Evolutionary conservation across 2,888 invertebrate genomes (phyloP), one percentile per base, ranked within the genome.

Genomic region (Agrilus cyanescens): DNA sequence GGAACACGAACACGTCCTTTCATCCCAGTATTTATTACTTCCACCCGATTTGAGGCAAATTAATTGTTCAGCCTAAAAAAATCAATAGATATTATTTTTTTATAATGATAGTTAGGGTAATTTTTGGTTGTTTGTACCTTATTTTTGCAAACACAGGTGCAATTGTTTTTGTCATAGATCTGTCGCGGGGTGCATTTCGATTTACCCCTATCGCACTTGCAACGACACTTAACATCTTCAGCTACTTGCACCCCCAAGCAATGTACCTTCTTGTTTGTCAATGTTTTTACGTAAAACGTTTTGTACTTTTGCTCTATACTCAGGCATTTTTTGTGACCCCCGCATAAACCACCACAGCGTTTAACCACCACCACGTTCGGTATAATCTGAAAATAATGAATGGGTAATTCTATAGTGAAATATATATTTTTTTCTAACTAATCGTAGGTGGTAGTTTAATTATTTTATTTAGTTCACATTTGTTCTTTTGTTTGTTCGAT

Each of bases 131-230:
- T 37, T 49, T 50, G 50, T 50, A 57, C 57, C 40, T 48, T 43
- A 50, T 62, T 59, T 15, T 41, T 55, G 44, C 65, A 66, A 32
- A 50, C 44, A 46, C 65, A 66, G 32, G 44, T 45, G 40, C 65
- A 66, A 20, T 46, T 50, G 8, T 53, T 52, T 12, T 53, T 52
- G 36, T 54, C 55, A 39, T 59, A 64, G 29, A 44, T 48, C 46
- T 65, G 63, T 4, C 50, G 48, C 1, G 38, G 30, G 1, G 43
- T 51, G 41, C 62, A 62, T 20, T 57, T 50, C 12, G 50, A 46
- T 18, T 46, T 40, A 40, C 50, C 57, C 4, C 53, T 48, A 15
- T 48, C 35, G 43, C 63, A 63, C 4, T 47, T 54, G 41, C 63
- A 63, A 41, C 41, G 48, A 41, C 63, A 63, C 34, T 53, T 54